Conservation (phyloP, 1,140 invertebrate genomes). For the Drosophila dunni region DNA sequence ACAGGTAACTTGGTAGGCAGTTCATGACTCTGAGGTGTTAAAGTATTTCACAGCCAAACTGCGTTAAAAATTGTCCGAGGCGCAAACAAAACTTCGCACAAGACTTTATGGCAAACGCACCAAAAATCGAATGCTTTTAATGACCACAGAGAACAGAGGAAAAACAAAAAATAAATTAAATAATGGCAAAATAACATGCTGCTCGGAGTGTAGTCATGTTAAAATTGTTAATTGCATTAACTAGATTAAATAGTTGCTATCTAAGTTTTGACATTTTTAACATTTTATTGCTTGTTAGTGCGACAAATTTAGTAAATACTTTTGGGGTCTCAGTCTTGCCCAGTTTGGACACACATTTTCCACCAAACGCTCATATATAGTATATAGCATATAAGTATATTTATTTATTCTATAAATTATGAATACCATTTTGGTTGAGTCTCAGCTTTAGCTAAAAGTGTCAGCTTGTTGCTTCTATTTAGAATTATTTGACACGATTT, state of each 20-base stretch:
- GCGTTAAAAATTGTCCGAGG: constrained; percentile 36
- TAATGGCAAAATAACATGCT: constrained; percentile 51
- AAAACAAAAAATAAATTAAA: constrained; percentile 19
- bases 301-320: constrained; percentile 83
- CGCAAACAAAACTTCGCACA: constrained; percentile 29
- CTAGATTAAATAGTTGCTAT: constrained; percentile 79
- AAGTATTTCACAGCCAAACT: constrained; percentile 58
- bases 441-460: constrained; percentile 67
- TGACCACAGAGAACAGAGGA: constrained; percentile 43
- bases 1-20: constrained; percentile 40
- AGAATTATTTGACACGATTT: constrained; percentile 80
- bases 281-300: constrained; percentile 84
- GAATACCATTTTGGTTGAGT: constrained; percentile 62
- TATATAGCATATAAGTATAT: background rate
- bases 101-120: constrained; percentile 31
- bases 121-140: constrained; percentile 56
- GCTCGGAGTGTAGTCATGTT: constrained; percentile 77
- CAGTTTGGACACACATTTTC: constrained; percentile 42
- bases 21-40: constrained; percentile 53
- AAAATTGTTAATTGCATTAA: constrained; percentile 84
- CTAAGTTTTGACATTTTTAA: constrained; percentile 74
- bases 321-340: constrained; percentile 56
- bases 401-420: constrained; percentile 56
- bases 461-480: constrained; percentile 71
- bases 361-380: background rate